Conservation (phyloP, 2,113 vertebrate species). For the Bufo gargarizans region DNA sequence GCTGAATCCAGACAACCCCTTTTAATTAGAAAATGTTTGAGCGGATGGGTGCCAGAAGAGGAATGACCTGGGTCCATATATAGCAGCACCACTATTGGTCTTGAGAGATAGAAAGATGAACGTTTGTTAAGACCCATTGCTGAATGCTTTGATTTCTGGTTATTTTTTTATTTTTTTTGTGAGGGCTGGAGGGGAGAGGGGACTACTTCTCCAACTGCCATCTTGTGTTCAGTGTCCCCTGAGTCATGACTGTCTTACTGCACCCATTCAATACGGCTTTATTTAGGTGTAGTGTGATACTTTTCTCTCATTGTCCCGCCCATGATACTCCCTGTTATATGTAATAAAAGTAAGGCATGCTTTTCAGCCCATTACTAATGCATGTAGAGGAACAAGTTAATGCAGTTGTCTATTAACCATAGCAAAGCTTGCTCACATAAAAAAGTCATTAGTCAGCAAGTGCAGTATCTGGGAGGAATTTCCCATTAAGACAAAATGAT, state of each 20-base stretch:
- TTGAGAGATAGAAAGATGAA: no score
- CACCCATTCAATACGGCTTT: neutral
- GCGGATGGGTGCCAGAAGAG: no score
- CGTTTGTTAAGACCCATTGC: no score
- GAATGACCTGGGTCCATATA: no score
- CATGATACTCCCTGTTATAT: neutral
- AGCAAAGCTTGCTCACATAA: neutral
- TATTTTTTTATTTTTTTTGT: no score
- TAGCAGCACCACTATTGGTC: no score
- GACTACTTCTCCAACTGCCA: no score
- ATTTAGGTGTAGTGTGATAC: neutral
- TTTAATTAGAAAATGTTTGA: no score
- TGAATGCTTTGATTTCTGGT: no score
- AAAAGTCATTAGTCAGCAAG: slow-evolving; percentile 15
- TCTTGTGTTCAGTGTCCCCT: no score
- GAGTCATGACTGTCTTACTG: neutral
- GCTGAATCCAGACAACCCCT: no score
- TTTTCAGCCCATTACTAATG: neutral
- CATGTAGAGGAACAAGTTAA: slow-evolving; percentile 7
- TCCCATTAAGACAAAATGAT: neutral
- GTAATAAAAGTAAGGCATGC: neutral
- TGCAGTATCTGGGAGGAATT: slow-evolving; percentile 30
- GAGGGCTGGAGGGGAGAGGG: no score
- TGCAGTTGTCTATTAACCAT: slow-evolving; percentile 1
- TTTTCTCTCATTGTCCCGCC: neutral